Evolutionary conservation across 2,797 vertebrate genomes (phyloP), one percentile per base, ranked within the genome.

Genomic region (Poeciliopsis paucimaculata): DNA sequence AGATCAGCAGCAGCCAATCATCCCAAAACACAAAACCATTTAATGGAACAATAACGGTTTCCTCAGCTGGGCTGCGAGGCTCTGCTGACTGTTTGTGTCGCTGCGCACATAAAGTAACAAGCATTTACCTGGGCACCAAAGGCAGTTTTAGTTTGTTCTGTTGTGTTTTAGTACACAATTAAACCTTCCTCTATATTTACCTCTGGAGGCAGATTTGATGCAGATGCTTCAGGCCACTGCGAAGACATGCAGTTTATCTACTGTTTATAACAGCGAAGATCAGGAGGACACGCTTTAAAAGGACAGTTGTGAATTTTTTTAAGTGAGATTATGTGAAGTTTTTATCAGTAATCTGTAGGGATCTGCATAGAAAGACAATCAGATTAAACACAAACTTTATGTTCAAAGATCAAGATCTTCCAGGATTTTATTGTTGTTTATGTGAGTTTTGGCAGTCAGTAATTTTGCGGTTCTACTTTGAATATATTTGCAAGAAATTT

Each of bases 11-110:
- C 77, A 64, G 78, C 60, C 73, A 89, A 84, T 57, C 81, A 77
- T 89, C 87, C 85, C 83, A 86, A 90, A 86, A 73, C 89, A 84
- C 88, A 64, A 23, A 68, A 79, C 84, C 83, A 87, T 85, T 92
- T 87, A 90, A 73, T 20, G 66, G 36, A 91, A 85, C 87, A 83
- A 89, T 78, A 84, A 84, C 55, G 72, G 64, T 82, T 85, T 88
- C 78, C 82, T 86, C 79, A 82, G 28, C 68, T 39, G 77, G 70
- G 43, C 53, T 78, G 60, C 73, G 73, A 83, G 86, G 88, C 82
- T 85, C 83, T 84, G 66, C 51, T 62, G 81, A 85, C 77, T 73
- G 45, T 82, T 79, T 75, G 15, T 81, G 73, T 64, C 53, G 49
- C 31, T 73, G 36, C 73, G 36, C 72, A 82, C 81, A 64, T 68